Conservation (phyloP, 2,888 invertebrate species). For the Dinocampus coccinellae region DNA sequence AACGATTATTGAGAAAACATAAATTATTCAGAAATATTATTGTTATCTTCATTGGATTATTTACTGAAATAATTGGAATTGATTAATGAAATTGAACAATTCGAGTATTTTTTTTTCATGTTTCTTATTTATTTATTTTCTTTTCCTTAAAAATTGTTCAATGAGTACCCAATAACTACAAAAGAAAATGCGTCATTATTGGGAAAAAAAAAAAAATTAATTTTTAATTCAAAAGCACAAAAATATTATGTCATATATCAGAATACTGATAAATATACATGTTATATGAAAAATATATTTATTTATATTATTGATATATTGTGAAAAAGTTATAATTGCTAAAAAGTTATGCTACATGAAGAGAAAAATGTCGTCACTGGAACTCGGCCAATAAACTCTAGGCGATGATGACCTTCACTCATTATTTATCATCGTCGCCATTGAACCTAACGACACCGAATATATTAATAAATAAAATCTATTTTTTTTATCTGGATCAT, state of each 20-base stretch:
- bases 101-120: too few relatives aligned
- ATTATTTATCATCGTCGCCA: conserved; percentile 24
- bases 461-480: neutral
- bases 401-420: conserved; percentile 37
- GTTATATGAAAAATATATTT: too few relatives aligned
- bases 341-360: neutral
- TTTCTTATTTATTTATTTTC: too few relatives aligned
- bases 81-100: too few relatives aligned
- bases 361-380: conserved; percentile 35
- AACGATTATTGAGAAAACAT: neutral
- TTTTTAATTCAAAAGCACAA: too few relatives aligned
- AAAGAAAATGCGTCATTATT: too few relatives aligned
- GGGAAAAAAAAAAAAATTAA: too few relatives aligned
- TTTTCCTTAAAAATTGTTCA: too few relatives aligned
- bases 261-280: too few relatives aligned
- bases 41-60: neutral
- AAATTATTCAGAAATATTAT: neutral
- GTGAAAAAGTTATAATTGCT: neutral
- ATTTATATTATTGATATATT: neutral
- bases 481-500: neutral
- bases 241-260: too few relatives aligned
- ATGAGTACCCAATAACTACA: too few relatives aligned
- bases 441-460: neutral
- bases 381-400: conserved; percentile 46
- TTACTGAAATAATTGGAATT: neutral